phyloP scores from a whole-genome alignment of 2,888 invertebrate species.

The Pollenia griseotomentosa region DNA sequence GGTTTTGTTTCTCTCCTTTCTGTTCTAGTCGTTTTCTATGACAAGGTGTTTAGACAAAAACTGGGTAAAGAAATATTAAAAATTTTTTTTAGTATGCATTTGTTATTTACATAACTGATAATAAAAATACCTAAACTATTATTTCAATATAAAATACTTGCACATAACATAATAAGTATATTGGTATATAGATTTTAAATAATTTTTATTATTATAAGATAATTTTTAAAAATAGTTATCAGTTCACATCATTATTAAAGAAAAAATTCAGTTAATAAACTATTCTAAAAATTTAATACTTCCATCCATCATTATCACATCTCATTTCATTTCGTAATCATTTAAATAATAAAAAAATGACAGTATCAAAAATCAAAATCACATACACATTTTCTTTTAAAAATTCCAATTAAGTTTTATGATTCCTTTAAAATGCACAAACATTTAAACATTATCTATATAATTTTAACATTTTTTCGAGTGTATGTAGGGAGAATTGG shows the following conservation, averaged over 20 bases:
- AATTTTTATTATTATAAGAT: not conserved
- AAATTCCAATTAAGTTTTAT: not conserved
- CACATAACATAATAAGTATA: constrained; percentile 22
- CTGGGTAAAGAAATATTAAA: no score
- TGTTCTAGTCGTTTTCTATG: no score
- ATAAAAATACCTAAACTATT: constrained; percentile 31
- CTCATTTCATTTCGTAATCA: constrained; percentile 2
- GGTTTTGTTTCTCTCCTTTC: no score
- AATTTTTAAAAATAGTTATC: not conserved
- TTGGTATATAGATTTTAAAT: not conserved
- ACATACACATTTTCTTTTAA: not conserved
- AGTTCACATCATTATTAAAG: constrained; percentile 6
- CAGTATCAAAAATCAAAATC: not conserved
- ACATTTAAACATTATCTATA: constrained; percentile 38
- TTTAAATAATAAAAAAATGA: not conserved
- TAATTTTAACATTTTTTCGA: constrained; percentile 3
- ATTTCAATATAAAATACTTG: constrained; percentile 38
- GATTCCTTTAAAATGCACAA: constrained; percentile 49
- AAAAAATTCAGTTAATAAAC: constrained; percentile 14
- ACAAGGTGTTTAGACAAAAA: not conserved
- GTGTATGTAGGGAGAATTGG: constrained; percentile 35
- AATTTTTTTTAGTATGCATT: not conserved
- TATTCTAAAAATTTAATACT: no score
- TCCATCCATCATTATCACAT: constrained; percentile 19
- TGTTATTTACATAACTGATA: not conserved